Evolutionary conservation across 2,113 vertebrate genomes (phyloP).

Genomic region (Siphamia tubifer): DNA sequence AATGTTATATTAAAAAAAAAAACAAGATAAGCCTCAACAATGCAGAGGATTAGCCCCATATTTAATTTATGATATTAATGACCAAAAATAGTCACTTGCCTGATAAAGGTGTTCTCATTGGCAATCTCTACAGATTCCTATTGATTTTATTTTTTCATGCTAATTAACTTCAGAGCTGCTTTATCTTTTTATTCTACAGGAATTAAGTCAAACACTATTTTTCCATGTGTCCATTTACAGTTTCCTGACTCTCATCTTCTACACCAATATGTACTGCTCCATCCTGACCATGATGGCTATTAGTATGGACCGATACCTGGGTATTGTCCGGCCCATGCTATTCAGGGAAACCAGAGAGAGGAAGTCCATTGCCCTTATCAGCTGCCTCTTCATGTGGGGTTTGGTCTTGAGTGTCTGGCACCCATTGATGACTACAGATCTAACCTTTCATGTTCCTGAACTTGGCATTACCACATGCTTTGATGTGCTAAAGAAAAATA

Average conservation of each 20-base stretch:
- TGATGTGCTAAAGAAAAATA: conserved; percentile 85
- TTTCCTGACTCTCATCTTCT: conserved; percentile 86
- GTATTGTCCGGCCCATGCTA: conserved; percentile 85
- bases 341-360: conserved; percentile 68
- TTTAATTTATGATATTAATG: too few relatives aligned
- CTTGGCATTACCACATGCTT: conserved; percentile 90
- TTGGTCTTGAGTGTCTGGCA: conserved; percentile 78
- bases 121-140: not conserved
- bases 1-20: too few relatives aligned
- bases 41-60: too few relatives aligned
- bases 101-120: too few relatives aligned
- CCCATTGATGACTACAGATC: conserved; percentile 84
- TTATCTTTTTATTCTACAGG: not conserved
- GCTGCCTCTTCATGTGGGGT: conserved; percentile 82
- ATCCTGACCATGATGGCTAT: conserved; percentile 92
- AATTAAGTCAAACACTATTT: not conserved
- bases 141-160: not conserved
- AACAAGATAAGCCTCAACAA: too few relatives aligned
- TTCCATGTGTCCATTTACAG: conserved; percentile 22
- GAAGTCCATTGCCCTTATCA: conserved; percentile 76
- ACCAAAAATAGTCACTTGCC: too few relatives aligned
- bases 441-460: conserved; percentile 83
- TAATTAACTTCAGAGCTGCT: too few relatives aligned
- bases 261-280: conserved; percentile 93
- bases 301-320: conserved; percentile 88